phyloP scores from a whole-genome alignment of 1,140 invertebrate genomes.

The Camponotus vicinus region DNA sequence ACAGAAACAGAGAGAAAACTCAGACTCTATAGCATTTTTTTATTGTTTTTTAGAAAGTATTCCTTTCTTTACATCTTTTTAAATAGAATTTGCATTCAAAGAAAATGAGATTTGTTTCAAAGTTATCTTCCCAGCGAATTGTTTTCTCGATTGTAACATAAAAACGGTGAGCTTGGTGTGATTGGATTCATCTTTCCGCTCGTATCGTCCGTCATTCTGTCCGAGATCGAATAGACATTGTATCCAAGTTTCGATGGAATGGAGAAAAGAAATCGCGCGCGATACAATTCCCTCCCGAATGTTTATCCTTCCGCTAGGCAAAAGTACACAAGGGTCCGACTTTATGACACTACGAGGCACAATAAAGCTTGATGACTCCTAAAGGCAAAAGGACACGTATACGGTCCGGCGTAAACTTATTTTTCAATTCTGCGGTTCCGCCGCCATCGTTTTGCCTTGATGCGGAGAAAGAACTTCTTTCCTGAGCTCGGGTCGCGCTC shows the following conservation, averaged over 20 bases:
- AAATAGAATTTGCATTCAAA: neutral
- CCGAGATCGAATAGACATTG: conserved; percentile 42
- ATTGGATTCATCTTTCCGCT: conserved; percentile 62
- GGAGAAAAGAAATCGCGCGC: conserved; percentile 44
- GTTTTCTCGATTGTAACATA: conserved; percentile 42
- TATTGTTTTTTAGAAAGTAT: neutral
- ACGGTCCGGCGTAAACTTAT: conserved; percentile 67
- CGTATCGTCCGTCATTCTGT: conserved; percentile 58
- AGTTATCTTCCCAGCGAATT: neutral
- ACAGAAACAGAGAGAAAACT: too few relatives aligned
- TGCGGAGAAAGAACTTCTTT: neutral
- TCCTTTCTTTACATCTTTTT: neutral
- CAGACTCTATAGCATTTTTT: neutral
- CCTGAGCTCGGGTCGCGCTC: neutral
- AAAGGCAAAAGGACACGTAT: conserved; percentile 45
- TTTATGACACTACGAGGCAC: conserved; percentile 61
- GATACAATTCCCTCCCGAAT: conserved; percentile 14
- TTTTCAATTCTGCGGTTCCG: conserved; percentile 67
- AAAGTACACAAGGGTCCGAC: conserved; percentile 14
- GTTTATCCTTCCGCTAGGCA: conserved; percentile 13
- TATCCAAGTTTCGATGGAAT: conserved; percentile 55
- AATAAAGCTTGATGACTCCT: conserved; percentile 72
- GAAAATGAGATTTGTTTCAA: conserved; percentile 39
- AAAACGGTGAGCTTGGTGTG: conserved; percentile 19
- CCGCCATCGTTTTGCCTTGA: neutral